Evolutionary conservation across 1,140 invertebrate species (phyloP).

Genomic region (Formica exsecta): DNA sequence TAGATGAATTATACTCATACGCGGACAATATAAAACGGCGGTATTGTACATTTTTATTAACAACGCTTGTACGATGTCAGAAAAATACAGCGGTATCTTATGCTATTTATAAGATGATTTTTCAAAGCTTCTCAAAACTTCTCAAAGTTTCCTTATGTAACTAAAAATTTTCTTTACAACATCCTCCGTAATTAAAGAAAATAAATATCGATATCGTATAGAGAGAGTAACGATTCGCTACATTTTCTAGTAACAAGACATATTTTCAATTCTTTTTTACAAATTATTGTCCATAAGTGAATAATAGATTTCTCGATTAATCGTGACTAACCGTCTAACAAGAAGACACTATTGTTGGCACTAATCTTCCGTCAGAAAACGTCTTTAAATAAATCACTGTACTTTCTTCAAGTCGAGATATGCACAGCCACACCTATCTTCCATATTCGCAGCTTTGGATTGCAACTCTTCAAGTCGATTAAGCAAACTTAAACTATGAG

Average conservation of each 20-base stretch:
- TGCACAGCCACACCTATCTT: not conserved
- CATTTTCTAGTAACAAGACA: slow-evolving; percentile 7
- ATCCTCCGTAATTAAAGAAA: not conserved
- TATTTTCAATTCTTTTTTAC: slow-evolving; percentile 14
- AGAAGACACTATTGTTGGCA: slow-evolving; percentile 39
- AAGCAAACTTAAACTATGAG: not conserved
- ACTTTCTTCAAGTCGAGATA: not conserved
- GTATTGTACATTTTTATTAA: no score
- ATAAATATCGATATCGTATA: not conserved
- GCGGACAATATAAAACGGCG: not conserved
- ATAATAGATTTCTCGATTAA: not conserved
- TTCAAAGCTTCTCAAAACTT: not conserved
- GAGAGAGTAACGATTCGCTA: not conserved
- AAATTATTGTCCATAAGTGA: not conserved
- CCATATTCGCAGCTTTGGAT: not conserved
- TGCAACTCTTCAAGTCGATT: slow-evolving; percentile 3
- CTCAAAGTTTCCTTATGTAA: not conserved
- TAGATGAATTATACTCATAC: not conserved
- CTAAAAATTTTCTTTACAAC: not conserved
- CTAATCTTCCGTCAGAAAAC: not conserved
- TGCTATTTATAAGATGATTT: not conserved
- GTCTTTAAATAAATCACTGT: slow-evolving; percentile 4
- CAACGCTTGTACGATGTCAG: not conserved
- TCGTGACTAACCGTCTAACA: not conserved
- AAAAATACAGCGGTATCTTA: not conserved